Base-by-base conservation (phyloP, 2,888 invertebrate genomes). In the Synanthedon andrenaeformis region DNA sequence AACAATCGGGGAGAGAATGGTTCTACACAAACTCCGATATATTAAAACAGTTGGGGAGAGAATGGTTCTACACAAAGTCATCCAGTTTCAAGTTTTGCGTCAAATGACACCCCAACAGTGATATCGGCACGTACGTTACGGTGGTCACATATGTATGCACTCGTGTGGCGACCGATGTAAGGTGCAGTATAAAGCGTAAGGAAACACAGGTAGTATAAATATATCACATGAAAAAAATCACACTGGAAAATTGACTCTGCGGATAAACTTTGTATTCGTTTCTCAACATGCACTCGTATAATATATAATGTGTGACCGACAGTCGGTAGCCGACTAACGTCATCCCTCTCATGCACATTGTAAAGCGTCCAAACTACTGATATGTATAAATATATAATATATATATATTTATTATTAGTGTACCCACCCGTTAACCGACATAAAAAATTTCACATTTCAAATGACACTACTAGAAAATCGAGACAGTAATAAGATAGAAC, bases 391-490 rank as follows among this genome's bases (percentile, higher is more conserved):
- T 35, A 35, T 35, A 35, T 10, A 8, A 35, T 79, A 74, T 83
- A 85, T 81, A 83, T 83, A 84, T 81, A 83, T 78, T 82, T 79
- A 82, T 82, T 78, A 84, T 84, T 83, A 85, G 84, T 83, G 84
- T 84, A 85, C 86, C 85, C 85, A 86, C 84, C 85, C 85, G 75
- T 77, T 63, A 75, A 82, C 82, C 82, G 84, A 82, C 81, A 23
- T 23, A 79, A 63, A 67, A 74, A 72, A 41, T 14, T 69, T 78
- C 80, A 76, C 79, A 75, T 76, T 68, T 69, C 62, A 70, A 69
- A 77, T 77, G 79, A 82, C 79, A 82, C 85, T 84, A 84, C 83
- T 75, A 82, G 80, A 81, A 82, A 80, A 79, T 82, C 81, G 84
- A 84, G 82, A 85, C 84, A 82, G 83, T 81, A 78, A 83, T 79